Conservation (phyloP, 2,797 vertebrate genomes). For the Falco peregrinus region DNA sequence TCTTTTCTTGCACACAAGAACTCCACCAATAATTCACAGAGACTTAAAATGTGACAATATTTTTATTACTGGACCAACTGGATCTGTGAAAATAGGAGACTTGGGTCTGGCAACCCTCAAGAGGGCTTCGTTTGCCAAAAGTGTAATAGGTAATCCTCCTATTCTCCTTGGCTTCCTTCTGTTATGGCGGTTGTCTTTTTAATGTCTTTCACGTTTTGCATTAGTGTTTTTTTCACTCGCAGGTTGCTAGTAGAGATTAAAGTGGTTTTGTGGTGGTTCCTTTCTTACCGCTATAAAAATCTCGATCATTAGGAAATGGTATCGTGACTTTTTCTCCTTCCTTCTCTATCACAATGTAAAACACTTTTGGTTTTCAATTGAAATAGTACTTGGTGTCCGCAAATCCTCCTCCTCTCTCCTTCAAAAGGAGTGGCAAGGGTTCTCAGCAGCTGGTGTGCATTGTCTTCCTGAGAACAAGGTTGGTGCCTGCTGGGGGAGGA, state of each 20-base stretch:
- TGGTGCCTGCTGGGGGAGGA: background rate
- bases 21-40: slow-evolving; percentile 96
- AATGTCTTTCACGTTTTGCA: background rate
- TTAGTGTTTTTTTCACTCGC: background rate
- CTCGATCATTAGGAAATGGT: background rate
- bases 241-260: background rate
- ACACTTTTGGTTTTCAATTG: background rate
- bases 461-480: background rate
- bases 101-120: slow-evolving; percentile 97
- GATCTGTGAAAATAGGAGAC: slow-evolving; percentile 98
- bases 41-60: slow-evolving; percentile 99
- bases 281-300: background rate
- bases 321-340: background rate
- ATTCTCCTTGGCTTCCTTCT: background rate
- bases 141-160: slow-evolving; percentile 89
- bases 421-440: background rate
- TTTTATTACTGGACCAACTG: slow-evolving; percentile 97
- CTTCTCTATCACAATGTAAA: background rate
- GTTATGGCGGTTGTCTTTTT: background rate
- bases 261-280: background rate
- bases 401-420: background rate
- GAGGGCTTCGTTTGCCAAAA: slow-evolving; percentile 97
- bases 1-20: slow-evolving; percentile 94
- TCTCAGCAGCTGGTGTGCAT: background rate
- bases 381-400: background rate